Evolutionary conservation across 2,888 invertebrate genomes (phyloP), one percentile per base, ranked within the genome.

Genomic region (Plebejus argus): DNA sequence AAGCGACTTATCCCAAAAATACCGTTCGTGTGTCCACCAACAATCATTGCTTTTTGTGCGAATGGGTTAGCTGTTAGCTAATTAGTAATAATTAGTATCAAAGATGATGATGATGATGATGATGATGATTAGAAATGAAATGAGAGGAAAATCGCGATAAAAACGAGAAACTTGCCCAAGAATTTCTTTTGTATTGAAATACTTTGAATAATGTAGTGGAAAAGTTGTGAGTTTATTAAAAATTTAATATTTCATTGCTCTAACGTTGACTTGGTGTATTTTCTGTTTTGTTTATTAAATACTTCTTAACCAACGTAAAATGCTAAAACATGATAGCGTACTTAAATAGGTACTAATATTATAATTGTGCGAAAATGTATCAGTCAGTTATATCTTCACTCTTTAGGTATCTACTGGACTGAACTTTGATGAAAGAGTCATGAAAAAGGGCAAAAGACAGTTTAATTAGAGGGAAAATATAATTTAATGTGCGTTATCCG

Each of bases 1-100:
- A 28, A 28, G 45, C 3, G 0, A 45, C 10, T 45, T n/a, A 28
- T 72, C 72, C 45, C 12, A 12, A 15, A 39, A 23, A 23, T 0
- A 45, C 1, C 39, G 2, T 45, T n/a, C 72, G 45, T 10, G 15
- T 72, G 12, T 10, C 8, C 45, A 71, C 71, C 12, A 5, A 45
- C 20, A 72, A 72, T 45, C 72, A 74, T 53, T 53, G 49, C 23
- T 77, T 81, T 80, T 81, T 76, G 78, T 81, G 76, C 77, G 72
- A 66, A n/a, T n/a, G n/a, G n/a, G n/a, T n/a, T n/a, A n/a, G n/a
- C n/a, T n/a, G n/a, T n/a, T n/a, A n/a, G n/a, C n/a, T n/a, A n/a
- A n/a, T n/a, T n/a, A n/a, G n/a, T n/a, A n/a, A n/a, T n/a, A n/a
- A n/a, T n/a, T n/a, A n/a, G n/a, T n/a, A n/a, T n/a, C n/a, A n/a